phyloP scores from a whole-genome alignment of 2,797 vertebrate species.

The Sebastiscus albofasciatus region DNA sequence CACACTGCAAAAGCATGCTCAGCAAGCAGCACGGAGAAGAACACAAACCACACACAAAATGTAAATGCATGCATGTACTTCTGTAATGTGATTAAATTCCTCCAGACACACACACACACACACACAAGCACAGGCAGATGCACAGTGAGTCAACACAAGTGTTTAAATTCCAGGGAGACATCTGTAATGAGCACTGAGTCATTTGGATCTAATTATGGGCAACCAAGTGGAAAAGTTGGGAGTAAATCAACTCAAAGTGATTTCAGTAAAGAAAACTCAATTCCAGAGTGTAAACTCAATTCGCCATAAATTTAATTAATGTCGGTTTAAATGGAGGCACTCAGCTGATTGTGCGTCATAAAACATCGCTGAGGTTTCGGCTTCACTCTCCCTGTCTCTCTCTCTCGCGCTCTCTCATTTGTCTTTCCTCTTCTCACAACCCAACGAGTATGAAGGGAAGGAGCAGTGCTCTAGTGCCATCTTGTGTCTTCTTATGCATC shows the following conservation, averaged over 20 bases:
- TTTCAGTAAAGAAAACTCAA: conserved; percentile 65
- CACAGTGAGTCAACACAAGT: conserved; percentile 38
- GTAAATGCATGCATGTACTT: conserved; percentile 17
- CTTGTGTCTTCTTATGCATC: conserved; percentile 37
- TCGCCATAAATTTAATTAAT: conserved; percentile 72
- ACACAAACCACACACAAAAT: conserved; percentile 20
- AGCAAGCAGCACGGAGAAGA: background rate
- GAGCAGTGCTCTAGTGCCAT: conserved; percentile 37
- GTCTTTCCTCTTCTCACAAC: background rate
- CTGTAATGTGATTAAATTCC: conserved; percentile 20
- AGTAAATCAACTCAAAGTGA: conserved; percentile 71
- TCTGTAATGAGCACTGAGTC: conserved; percentile 70
- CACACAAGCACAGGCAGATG: conserved; percentile 2
- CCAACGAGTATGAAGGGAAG: background rate
- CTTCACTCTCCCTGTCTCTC: background rate
- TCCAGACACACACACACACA: conserved; percentile 1
- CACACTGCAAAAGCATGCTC: conserved; percentile 10
- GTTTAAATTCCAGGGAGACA: conserved; percentile 70
- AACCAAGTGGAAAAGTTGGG: conserved; percentile 63
- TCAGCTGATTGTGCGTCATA: conserved; percentile 62
- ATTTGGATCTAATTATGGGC: conserved; percentile 75
- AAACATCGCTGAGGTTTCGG: conserved; percentile 52
- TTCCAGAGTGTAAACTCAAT: conserved; percentile 63
- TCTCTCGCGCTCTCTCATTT: background rate
- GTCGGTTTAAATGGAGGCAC: conserved; percentile 66